Conservation (phyloP, 2,113 vertebrate genomes). For the Anser brachyrhynchus region DNA sequence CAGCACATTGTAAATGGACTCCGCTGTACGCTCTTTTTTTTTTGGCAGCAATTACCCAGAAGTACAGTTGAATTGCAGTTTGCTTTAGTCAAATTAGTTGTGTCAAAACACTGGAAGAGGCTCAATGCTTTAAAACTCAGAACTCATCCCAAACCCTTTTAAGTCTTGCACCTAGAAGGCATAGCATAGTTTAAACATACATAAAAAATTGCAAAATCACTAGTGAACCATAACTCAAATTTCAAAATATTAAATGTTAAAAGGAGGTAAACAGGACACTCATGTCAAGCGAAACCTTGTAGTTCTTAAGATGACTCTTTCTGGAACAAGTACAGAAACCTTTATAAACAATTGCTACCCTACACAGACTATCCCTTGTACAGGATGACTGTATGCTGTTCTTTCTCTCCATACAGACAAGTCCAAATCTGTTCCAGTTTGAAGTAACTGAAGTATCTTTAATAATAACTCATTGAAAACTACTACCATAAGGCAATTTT, state of each 20-base stretch:
- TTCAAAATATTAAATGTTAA: background rate
- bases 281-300: background rate
- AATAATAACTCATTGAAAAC: background rate
- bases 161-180: background rate
- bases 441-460: background rate
- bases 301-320: background rate
- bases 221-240: background rate
- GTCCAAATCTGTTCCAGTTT: background rate
- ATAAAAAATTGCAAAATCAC: background rate
- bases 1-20: slow-evolving; percentile 11
- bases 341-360: background rate
- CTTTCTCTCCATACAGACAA: background rate
- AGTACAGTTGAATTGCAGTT: background rate
- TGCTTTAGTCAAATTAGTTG: background rate
- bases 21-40: background rate
- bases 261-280: background rate
- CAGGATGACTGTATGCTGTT: background rate
- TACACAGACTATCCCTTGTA: background rate
- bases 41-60: slow-evolving; percentile 7
- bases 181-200: background rate
- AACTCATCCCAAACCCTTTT: background rate
- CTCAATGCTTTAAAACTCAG: background rate
- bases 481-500: background rate
- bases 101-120: slow-evolving; percentile 10
- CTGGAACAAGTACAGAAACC: background rate